Evolutionary conservation across 23 tunicate genomes (phyloP), one percentile per base, ranked within the genome.

Genomic region (Phallusia fumigata): DNA sequence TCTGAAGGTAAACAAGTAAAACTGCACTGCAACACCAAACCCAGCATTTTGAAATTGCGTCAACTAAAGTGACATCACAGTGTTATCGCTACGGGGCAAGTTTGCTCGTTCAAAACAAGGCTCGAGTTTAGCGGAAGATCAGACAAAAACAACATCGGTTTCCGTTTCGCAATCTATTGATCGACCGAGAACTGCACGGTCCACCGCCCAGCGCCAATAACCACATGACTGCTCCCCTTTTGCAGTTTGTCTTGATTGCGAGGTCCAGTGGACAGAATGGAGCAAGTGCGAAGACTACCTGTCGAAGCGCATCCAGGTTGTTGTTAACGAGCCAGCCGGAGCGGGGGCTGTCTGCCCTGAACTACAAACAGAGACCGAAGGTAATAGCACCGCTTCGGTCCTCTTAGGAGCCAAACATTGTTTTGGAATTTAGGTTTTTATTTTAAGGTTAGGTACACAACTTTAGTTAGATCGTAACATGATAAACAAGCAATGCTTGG

Each of bases 201-300:
- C 13, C 10, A 33, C 78, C 3, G 78, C n/a, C 78, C 33, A 74
- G 78, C 45, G 33, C 5, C 45, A 74, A 74, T n/a, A 31, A 35
- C 34, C 45, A 40, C 47, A 40, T 40, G 47, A 5, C 40, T 19
- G 22, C 53, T 85, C 33, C 53, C 16, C 58, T 0, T 64, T 40
- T 82, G 26, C 64, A 88, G 92, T 45, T 18, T 92, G 97, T 35
- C 51, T 44, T 33, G 74, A 92, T 69, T 92, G 97, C 52, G 80
- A 83, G 49, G 78, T 87, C 36, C 86, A 80, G 0, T 92, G 97
- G 97, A 74, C 64, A 12, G 88, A 80, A 19, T 92, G 97, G 97
- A 69, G 65, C 34, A 73, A 74, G 35, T 92, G 97, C 64, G 19
- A n/a, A 6, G 80, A 74, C 18, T 85, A 85, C 21, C 15, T 51